A percentile compares a stretch with the other conserved stretches of the same genome.
Evolutionary conservation across 2,113 vertebrate species (phyloP).

Genomic region (Pomatorhinus ruficollis): DNA sequence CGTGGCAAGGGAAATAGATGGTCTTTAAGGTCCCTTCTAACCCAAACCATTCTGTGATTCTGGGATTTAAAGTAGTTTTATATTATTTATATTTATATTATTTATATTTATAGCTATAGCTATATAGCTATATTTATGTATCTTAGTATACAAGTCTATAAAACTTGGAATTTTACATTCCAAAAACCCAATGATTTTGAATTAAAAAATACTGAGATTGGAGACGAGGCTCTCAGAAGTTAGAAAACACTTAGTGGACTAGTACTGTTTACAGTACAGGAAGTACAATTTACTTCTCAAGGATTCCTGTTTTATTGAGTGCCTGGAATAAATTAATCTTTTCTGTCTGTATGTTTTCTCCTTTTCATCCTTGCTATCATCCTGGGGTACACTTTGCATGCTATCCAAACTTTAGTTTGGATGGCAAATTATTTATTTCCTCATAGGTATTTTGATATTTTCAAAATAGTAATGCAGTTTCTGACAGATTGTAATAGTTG

Average conservation of each 20-base stretch:
- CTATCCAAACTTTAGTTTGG: neutral
- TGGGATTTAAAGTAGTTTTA: neutral
- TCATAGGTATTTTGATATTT: neutral
- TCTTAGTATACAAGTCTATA: neutral
- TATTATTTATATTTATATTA: neutral
- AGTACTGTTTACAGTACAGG: neutral
- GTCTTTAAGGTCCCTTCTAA: neutral
- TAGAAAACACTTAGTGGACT: neutral
- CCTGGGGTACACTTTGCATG: neutral
- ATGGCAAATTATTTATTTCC: neutral
- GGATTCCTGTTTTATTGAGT: neutral
- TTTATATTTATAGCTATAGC: neutral
- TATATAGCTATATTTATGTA: neutral
- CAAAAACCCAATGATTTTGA: neutral
- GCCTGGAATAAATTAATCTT: neutral
- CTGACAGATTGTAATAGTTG: neutral
- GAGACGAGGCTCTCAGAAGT: neutral
- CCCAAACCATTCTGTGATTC: neutral
- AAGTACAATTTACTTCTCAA: neutral
- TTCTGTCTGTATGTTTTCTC: neutral
- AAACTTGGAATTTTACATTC: neutral
- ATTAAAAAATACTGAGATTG: neutral
- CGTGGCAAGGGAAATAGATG: neutral
- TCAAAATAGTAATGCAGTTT: neutral
- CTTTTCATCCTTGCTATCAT: neutral